Conservation (phyloP, 2,797 vertebrate species). For the Octomys mimax region DNA sequence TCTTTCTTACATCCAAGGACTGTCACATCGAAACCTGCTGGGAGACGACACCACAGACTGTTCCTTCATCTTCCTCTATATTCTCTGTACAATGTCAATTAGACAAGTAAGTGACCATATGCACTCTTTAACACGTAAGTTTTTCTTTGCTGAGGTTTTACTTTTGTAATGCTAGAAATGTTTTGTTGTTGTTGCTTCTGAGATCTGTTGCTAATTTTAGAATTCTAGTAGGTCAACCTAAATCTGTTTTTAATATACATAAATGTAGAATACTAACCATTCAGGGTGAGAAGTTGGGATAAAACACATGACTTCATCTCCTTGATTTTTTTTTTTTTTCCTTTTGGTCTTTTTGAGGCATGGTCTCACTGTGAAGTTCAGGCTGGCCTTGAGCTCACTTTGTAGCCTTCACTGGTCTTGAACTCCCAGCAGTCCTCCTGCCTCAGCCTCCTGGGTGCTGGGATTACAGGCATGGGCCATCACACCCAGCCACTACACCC, state of each 20-base stretch:
- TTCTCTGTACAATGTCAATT: slow-evolving; percentile 99
- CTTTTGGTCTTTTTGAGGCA: too few species aligned
- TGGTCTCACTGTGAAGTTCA: too few species aligned
- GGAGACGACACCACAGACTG: slow-evolving; percentile 99
- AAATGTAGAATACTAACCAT: neutral
- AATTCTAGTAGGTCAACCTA: neutral
- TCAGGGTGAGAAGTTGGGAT: neutral
- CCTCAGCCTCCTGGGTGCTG: too few species aligned
- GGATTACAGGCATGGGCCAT: too few species aligned
- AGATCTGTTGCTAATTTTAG: neutral
- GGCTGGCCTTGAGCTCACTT: too few species aligned
- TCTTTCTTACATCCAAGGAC: slow-evolving; percentile 97
- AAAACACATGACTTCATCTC: neutral
- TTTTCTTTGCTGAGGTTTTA: neutral
- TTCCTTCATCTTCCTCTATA: slow-evolving; percentile 99
- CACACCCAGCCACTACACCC: too few species aligned
- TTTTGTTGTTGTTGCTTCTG: neutral
- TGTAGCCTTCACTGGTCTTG: too few species aligned
- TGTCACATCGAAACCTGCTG: slow-evolving; percentile 97
- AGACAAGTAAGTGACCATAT: slow-evolving; percentile 93
- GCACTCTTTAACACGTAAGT: fast-evolving
- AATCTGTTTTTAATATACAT: neutral
- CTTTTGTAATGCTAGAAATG: neutral
- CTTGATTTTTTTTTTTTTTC: too few species aligned
- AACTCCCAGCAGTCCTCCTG: too few species aligned